A percentile compares a stretch with the other conserved stretches of the same genome.
phyloP scores from a whole-genome alignment of 2,888 invertebrate genomes.

The Rambutsinella grinnellia region DNA sequence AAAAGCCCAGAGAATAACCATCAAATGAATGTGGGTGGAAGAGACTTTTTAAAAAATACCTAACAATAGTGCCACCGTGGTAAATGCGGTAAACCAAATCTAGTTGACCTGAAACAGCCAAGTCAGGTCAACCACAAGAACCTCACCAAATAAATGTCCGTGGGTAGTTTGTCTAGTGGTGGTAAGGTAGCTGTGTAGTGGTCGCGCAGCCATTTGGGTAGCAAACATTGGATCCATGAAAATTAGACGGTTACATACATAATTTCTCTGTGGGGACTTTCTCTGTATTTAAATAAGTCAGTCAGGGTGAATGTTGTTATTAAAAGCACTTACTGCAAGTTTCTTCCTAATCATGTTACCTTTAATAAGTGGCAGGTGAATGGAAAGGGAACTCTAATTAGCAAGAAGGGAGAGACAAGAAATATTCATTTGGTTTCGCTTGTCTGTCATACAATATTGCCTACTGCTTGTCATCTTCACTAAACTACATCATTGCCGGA shows the following conservation, averaged over 20 bases:
- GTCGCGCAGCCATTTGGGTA: constrained; percentile 1
- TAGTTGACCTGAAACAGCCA: constrained; percentile 52
- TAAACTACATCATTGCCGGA: neutral
- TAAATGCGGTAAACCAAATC: constrained; percentile 47
- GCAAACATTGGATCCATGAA: constrained; percentile 2
- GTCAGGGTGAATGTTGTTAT: too few species aligned
- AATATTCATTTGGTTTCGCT: neutral
- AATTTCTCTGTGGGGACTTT: neutral
- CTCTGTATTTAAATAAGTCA: constrained; percentile 23
- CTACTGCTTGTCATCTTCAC: neutral
- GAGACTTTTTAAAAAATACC: neutral
- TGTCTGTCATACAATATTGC: neutral
- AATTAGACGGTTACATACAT: constrained; percentile 1
- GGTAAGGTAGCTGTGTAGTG: neutral
- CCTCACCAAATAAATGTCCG: constrained; percentile 52
- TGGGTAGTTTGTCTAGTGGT: constrained; percentile 22
- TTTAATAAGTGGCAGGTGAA: neutral
- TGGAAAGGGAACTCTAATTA: constrained; percentile 43
- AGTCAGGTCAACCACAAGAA: constrained; percentile 56
- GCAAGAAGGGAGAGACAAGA: neutral
- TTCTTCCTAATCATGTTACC: too few species aligned
- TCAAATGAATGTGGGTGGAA: constrained; percentile 7
- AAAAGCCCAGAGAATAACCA: constrained; percentile 10
- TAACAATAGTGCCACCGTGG: constrained; percentile 31
- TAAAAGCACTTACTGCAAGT: too few species aligned